phyloP scores from a whole-genome alignment of 2,113 vertebrate genomes.

The Progne subis region DNA sequence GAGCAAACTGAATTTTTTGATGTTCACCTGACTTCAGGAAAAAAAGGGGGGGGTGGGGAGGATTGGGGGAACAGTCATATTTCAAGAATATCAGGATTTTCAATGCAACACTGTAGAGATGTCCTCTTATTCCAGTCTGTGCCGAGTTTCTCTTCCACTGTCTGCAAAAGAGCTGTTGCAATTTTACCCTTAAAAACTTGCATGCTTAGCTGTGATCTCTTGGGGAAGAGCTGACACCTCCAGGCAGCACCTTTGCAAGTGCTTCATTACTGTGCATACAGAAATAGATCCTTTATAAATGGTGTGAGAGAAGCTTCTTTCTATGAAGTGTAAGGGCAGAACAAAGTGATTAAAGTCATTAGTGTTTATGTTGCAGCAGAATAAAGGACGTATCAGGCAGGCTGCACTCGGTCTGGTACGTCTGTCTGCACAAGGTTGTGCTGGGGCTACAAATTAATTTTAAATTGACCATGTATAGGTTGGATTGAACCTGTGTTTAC shows the following conservation, averaged over 20 bases:
- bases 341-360: constrained; percentile 32
- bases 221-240: not conserved
- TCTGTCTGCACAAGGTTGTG: not conserved
- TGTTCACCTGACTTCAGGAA: not conserved
- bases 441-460: not conserved
- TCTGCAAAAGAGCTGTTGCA: not conserved
- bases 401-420: not conserved
- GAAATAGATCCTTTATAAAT: not conserved
- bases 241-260: not conserved
- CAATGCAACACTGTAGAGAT: not conserved
- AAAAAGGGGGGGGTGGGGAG: too few relatives aligned
- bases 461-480: not conserved
- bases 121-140: not conserved
- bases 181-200: constrained; percentile 24
- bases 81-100: not conserved
- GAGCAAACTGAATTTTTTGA: not conserved
- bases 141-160: not conserved
- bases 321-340: constrained; percentile 17
- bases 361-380: not conserved
- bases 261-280: constrained; percentile 8
- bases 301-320: not conserved
- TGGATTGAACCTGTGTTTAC: not conserved
- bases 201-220: not conserved
- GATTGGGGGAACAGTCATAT: not conserved
- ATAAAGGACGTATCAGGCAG: not conserved